Conservation (phyloP, 2,888 invertebrate genomes). For the Clitarchus hookeri region DNA sequence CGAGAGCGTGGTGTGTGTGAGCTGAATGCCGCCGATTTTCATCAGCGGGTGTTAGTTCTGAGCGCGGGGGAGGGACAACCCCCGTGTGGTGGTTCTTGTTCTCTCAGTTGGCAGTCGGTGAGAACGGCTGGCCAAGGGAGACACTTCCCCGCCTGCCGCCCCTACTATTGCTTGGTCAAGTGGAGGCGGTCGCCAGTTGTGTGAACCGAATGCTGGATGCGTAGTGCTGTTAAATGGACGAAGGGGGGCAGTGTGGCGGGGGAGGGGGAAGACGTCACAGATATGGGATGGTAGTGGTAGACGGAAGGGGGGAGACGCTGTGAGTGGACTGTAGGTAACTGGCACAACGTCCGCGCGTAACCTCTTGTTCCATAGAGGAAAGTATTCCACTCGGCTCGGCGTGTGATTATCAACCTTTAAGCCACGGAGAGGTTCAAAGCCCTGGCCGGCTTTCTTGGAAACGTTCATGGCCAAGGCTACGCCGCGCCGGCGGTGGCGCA, state of each 20-base stretch:
- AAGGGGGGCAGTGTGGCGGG: background rate
- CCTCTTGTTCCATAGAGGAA: constrained; percentile 14
- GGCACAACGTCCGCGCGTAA: constrained; percentile 1
- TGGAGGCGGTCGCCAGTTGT: too few relatives aligned
- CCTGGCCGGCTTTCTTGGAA: background rate
- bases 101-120: too few relatives aligned
- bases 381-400: constrained; percentile 14
- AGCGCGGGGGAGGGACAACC: too few relatives aligned
- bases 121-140: too few relatives aligned
- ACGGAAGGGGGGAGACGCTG: background rate
- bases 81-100: too few relatives aligned
- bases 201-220: background rate
- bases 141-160: too few relatives aligned
- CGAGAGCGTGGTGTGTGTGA: too few relatives aligned
- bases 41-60: too few relatives aligned
- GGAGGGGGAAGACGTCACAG: background rate
- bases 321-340: constrained; percentile 9
- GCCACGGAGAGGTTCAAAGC: background rate
- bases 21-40: background rate
- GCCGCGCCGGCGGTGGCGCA: background rate
- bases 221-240: background rate
- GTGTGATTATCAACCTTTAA: constrained; percentile 6
- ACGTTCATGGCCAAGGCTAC: constrained; percentile 14
- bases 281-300: background rate
- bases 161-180: too few relatives aligned